phyloP scores from a whole-genome alignment of 2,113 vertebrate species.

The Oceanites oceanicus region DNA sequence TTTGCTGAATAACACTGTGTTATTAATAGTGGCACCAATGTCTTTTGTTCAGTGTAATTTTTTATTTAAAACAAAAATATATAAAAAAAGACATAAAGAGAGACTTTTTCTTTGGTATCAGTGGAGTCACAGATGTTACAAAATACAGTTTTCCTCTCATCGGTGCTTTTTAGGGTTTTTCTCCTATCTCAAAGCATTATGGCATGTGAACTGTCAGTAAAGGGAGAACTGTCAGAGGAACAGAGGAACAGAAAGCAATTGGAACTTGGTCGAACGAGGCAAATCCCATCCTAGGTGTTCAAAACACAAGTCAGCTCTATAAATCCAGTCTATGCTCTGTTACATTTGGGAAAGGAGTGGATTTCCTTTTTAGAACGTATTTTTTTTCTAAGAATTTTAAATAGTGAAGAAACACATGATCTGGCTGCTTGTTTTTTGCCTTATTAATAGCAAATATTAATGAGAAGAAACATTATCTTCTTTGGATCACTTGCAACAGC shows the following conservation, averaged over 20 bases:
- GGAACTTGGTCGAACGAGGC: neutral
- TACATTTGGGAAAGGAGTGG: neutral
- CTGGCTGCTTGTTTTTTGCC: neutral
- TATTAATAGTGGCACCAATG: neutral
- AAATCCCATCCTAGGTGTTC: neutral
- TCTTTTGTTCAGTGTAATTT: neutral
- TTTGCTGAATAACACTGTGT: neutral
- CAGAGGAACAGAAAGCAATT: neutral
- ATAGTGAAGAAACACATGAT: neutral
- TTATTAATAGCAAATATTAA: neutral
- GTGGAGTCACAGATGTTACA: neutral
- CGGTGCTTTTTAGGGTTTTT: rapidly evolving
- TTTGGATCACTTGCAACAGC: neutral
- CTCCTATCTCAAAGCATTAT: neutral
- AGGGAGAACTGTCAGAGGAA: neutral
- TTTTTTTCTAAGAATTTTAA: neutral
- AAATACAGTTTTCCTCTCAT: neutral
- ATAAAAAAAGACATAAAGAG: neutral
- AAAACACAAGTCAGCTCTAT: neutral
- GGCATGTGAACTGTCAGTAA: neutral
- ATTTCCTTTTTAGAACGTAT: neutral
- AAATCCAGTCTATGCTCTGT: neutral
- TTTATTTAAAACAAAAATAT: neutral
- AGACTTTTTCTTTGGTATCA: neutral
- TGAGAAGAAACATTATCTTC: neutral